Evolutionary conservation across 2,797 vertebrate genomes (phyloP).

Genomic region (Lepilemur ruficaudatus): DNA sequence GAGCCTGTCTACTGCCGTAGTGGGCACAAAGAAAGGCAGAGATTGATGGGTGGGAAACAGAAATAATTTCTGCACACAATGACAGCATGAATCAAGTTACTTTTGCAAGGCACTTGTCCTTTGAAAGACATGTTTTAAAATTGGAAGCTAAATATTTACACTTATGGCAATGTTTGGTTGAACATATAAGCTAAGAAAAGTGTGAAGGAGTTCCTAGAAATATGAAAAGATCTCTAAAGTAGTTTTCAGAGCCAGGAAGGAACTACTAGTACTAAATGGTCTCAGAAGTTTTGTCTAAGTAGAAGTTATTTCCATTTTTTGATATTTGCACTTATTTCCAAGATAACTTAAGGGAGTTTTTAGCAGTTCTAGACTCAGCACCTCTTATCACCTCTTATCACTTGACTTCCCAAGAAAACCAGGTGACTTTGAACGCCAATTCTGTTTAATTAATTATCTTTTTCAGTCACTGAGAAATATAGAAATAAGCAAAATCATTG

Average conservation of each 20-base stretch:
- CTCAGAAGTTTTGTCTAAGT: not conserved
- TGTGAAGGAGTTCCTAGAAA: not conserved
- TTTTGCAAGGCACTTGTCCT: conserved; percentile 17
- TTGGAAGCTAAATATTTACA: conserved; percentile 43
- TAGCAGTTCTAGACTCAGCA: not conserved
- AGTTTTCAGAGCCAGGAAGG: not conserved
- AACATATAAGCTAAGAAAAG: not conserved
- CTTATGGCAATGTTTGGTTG: not conserved
- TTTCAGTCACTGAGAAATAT: not conserved
- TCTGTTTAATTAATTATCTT: not conserved
- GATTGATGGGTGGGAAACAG: not conserved
- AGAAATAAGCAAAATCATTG: not conserved
- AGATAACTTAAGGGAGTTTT: not conserved
- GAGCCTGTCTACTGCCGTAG: not conserved
- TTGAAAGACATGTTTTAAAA: not conserved
- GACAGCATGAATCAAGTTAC: not conserved
- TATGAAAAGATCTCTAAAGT: not conserved
- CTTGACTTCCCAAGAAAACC: not conserved
- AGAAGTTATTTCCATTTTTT: not conserved
- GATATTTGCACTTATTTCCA: conserved; percentile 28
- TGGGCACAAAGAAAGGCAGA: not conserved
- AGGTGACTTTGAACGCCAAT: not conserved
- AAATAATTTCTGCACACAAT: conserved; percentile 27
- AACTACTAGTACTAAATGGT: not conserved
- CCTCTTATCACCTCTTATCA: not conserved